phyloP scores from a whole-genome alignment of 1,140 invertebrate genomes.

The Sweltsa coloradensis region DNA sequence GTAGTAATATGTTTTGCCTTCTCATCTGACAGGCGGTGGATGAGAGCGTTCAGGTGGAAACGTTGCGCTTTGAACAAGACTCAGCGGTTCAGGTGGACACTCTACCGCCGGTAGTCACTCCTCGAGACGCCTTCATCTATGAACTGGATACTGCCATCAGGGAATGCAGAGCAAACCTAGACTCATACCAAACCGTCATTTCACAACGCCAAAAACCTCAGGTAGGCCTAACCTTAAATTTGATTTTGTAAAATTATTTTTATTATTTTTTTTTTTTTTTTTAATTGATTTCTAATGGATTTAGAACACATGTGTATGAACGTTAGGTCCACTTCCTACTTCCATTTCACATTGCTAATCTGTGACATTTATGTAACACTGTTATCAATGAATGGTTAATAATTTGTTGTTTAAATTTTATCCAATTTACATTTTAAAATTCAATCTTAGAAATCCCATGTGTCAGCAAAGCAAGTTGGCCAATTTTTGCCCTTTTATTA shows the following conservation, averaged over 20 bases:
- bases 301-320: no score
- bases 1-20: no score
- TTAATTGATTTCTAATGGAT: no score
- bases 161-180: constrained; percentile 43
- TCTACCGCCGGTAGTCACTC: constrained; percentile 49
- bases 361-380: no score
- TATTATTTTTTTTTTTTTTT: constrained; percentile 8
- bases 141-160: constrained; percentile 54
- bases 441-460: no score
- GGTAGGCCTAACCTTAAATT: background rate
- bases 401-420: no score
- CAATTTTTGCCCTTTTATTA: no score
- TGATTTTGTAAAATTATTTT: constrained; percentile 8
- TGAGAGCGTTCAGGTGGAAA: constrained; percentile 45
- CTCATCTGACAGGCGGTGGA: constrained; percentile 6
- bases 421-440: no score
- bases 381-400: no score
- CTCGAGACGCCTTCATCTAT: constrained; percentile 63
- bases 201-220: background rate
- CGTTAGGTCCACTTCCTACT: no score
- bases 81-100: constrained; percentile 68
- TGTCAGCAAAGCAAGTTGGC: no score
- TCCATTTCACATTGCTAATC: no score
- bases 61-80: constrained; percentile 59
- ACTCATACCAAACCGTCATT: constrained; percentile 36